Conservation (phyloP, 2,797 vertebrate genomes). For the Loris lydekkerianus region DNA sequence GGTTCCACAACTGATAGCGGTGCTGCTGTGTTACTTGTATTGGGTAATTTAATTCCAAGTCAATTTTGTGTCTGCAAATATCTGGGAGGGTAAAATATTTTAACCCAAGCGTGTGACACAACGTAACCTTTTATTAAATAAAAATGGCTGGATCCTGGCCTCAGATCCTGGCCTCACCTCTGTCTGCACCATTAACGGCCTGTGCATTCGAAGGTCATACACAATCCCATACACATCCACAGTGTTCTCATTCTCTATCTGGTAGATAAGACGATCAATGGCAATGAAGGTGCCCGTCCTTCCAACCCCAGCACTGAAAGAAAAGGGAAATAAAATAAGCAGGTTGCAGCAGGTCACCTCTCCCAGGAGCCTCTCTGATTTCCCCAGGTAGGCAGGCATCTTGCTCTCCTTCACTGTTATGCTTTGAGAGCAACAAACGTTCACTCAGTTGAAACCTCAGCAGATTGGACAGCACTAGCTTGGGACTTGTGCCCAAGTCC, state of each 20-base stretch:
- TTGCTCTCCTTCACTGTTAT: neutral
- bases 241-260: conserved; percentile 94
- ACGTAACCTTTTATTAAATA: neutral
- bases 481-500: neutral
- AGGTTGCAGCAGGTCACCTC: accelerated
- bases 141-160: neutral
- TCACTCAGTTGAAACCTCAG: neutral
- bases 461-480: neutral
- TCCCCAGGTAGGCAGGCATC: accelerated
- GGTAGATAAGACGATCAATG: conserved; percentile 95
- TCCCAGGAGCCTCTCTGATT: accelerated
- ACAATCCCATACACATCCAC: conserved; percentile 95
- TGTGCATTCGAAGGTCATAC: conserved; percentile 96
- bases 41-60: neutral
- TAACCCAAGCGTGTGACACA: neutral
- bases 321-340: neutral
- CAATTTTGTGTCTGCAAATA: neutral
- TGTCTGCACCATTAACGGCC: conserved; percentile 97
- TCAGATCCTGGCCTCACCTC: conserved; percentile 90
- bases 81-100: neutral
- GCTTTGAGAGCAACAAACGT: neutral
- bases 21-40: neutral
- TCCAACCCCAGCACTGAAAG: conserved; percentile 95
- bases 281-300: conserved; percentile 97
- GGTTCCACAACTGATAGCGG: neutral